Evolutionary conservation across 2,888 invertebrate species (phyloP).

Genomic region (Metalampra italica): DNA sequence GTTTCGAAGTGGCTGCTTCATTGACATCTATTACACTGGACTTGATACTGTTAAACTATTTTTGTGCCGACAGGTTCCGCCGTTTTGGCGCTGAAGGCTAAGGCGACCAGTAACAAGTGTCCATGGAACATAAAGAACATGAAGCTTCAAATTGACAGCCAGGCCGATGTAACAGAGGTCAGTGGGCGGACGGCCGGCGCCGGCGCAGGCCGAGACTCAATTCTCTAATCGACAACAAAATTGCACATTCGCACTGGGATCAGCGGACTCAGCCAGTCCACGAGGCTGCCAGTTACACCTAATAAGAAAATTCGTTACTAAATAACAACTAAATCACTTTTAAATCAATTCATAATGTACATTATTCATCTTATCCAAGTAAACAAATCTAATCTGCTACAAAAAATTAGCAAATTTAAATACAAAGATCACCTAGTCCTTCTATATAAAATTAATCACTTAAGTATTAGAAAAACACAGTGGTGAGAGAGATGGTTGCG

Average conservation of each 20-base stretch:
- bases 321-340: conserved; percentile 78
- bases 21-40: too few species aligned
- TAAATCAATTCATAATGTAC: conserved; percentile 78
- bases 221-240: conserved; percentile 56
- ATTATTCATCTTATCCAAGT: conserved; percentile 71
- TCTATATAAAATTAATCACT: conserved; percentile 75
- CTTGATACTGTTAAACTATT: too few species aligned
- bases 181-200: conserved; percentile 9
- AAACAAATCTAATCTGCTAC: conserved; percentile 78
- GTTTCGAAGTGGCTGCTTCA: too few species aligned
- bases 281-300: conserved; percentile 67
- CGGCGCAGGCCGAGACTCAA: conserved; percentile 18
- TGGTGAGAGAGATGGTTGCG: conserved; percentile 48
- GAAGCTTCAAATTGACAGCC: too few species aligned
- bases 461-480: conserved; percentile 75
- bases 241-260: conserved; percentile 75
- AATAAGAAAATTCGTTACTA: conserved; percentile 75
- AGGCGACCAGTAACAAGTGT: too few species aligned
- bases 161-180: too few species aligned
- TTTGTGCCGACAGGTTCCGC: too few species aligned
- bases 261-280: conserved; percentile 53
- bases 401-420: conserved; percentile 78
- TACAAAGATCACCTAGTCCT: conserved; percentile 74
- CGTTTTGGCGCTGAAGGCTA: too few species aligned
- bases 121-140: too few species aligned